Percentiles rank a stretch among this genome's conserved stretches.
Evolutionary conservation across 2,797 vertebrate genomes (phyloP).

Genomic region (Ptychadena robeensis): DNA sequence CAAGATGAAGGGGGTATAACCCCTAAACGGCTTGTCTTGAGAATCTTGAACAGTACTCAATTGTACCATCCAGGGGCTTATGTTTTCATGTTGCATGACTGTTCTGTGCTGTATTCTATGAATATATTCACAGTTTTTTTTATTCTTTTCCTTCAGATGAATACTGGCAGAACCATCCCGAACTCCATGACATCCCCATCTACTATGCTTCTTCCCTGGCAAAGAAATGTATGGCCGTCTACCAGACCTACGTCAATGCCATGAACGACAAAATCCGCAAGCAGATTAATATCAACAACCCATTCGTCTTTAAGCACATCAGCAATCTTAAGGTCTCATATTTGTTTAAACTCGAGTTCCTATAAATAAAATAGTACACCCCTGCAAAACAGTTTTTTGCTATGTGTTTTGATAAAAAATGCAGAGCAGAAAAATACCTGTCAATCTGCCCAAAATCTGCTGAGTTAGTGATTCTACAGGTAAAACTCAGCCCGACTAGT

Average conservation of each 20-base stretch:
- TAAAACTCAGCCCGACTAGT: no score
- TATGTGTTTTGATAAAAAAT: no score
- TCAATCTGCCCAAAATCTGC: no score
- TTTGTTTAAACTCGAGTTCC: no score
- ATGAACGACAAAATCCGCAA: constrained; percentile 99
- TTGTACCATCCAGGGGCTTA: no score
- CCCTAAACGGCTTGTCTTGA: no score
- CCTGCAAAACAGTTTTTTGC: no score
- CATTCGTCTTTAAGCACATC: constrained; percentile 98
- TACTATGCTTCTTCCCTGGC: constrained; percentile 96
- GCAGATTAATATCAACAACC: constrained; percentile 98
- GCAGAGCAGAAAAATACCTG: no score
- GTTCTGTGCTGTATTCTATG: neutral
- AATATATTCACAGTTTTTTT: neutral
- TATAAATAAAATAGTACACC: no score
- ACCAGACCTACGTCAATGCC: constrained; percentile 95
- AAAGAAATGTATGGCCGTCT: constrained; percentile 98
- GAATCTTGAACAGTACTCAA: no score
- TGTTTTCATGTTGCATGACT: neutral
- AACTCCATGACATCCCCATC: constrained; percentile 93
- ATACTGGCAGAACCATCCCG: constrained; percentile 97
- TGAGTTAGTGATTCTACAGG: no score
- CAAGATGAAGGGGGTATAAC: no score
- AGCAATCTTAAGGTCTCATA: constrained; percentile 91
- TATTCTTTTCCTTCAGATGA: constrained; percentile 75